Evolutionary conservation across 2,888 invertebrate genomes (phyloP), one percentile per base, ranked within the genome.

Genomic region (Lissonota sp.): DNA sequence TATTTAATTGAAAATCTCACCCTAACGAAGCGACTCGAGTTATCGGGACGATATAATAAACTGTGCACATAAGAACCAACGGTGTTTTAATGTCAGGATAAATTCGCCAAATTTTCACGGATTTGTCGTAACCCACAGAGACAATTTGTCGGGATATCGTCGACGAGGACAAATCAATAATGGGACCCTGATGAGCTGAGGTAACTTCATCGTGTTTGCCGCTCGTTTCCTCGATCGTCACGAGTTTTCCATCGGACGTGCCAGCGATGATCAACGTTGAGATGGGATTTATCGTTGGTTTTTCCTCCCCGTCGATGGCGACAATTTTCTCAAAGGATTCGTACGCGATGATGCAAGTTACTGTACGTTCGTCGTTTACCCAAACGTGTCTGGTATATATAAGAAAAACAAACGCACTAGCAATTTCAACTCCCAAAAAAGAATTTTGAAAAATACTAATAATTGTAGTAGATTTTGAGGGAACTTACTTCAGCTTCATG

Each of bases 31-130:
- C 79, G 5, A 86, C 67, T 2, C 74, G 83, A 5, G 81, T 84
- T 53, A 89, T 86, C 4, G 87, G 85, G 7, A 80, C 71, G 4
- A 81, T 80, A 60, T 84, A 87, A 73, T 86, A 83, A 66, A 88
- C 51, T 5, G 76, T 82, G 57, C 81, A 82, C n/a, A 80, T 75
- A 26, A 88, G 57, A 16, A 80, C 83, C 60, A 89, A 53, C 0
- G 87, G 85, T 6, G 75, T 6, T 1, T 75, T 10, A 6, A 87
- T 81, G 39, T 87, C 84, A 0, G 85, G 82, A 63, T 84, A 87
- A n/a, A 89, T 71, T 55, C 83, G 83, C 89, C 89, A 89, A 46
- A 88, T 83, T 81, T 89, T 89, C n/a, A 87, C 80, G 40, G 83
- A 87, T 42, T 84, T 87, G 26, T 89, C 88, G 7, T 16, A 40